phyloP scores from a whole-genome alignment of 35 echinoderm and acorn worm genomes.

The Anneissia japonica region DNA sequence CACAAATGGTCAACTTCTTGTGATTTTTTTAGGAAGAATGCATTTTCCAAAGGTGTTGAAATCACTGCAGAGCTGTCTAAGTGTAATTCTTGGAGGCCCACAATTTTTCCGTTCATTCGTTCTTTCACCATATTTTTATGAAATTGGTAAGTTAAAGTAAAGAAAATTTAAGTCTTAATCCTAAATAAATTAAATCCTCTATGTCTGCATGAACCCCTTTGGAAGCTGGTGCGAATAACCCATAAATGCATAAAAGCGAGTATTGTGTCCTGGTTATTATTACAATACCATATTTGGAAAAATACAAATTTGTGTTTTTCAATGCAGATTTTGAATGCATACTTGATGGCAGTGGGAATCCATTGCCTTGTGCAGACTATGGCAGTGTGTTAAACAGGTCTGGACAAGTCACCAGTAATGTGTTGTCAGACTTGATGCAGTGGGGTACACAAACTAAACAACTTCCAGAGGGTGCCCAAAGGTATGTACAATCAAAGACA shows the following conservation, averaged over 20 bases:
- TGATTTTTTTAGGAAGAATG: constrained; percentile 38
- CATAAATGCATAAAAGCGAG: neutral
- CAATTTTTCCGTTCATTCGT: constrained; percentile 82
- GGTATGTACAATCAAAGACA: constrained; percentile 38
- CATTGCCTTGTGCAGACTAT: constrained; percentile 73
- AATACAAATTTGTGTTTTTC: neutral
- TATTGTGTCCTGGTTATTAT: neutral
- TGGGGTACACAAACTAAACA: constrained; percentile 86
- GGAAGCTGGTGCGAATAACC: neutral
- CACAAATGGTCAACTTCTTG: neutral
- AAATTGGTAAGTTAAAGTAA: constrained; percentile 61
- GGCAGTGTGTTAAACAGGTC: constrained; percentile 66
- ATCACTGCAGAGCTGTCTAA: constrained; percentile 52
- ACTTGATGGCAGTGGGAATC: constrained; percentile 51
- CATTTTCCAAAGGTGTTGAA: constrained; percentile 24
- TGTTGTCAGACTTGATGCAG: constrained; percentile 93
- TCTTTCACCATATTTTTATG: constrained; percentile 70
- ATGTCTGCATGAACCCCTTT: neutral
- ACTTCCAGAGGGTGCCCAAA: constrained; percentile 74
- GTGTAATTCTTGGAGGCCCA: constrained; percentile 76
- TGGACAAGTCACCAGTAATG: constrained; percentile 24
- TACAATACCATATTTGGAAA: neutral
- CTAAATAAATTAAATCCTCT: neutral
- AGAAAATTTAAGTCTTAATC: neutral
- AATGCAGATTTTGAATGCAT: constrained; percentile 86